Evolutionary conservation across 2,888 invertebrate genomes (phyloP).

Genomic region (Phyllotreta striolata): DNA sequence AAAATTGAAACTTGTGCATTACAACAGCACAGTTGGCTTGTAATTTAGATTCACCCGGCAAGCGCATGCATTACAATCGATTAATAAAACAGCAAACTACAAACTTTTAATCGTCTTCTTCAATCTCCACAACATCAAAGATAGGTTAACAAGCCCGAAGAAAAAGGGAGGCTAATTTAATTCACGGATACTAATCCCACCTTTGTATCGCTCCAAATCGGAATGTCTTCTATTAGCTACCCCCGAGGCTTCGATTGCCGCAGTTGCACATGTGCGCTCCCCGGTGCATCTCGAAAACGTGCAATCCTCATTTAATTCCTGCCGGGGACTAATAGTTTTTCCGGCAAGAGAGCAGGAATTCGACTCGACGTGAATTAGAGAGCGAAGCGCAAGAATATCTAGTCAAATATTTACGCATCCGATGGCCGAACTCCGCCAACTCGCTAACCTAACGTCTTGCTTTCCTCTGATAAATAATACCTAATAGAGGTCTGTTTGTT

Average conservation of each 20-base stretch:
- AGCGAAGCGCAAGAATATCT: constrained; percentile 14
- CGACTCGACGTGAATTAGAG: too few relatives aligned
- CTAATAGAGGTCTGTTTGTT: constrained; percentile 34
- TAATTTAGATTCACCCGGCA: neutral
- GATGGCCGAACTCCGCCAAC: constrained; percentile 30
- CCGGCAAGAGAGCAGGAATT: too few relatives aligned
- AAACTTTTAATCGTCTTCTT: neutral
- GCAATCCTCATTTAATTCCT: too few relatives aligned
- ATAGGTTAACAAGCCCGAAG: too few relatives aligned
- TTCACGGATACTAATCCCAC: neutral
- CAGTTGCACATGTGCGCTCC: constrained; percentile 26
- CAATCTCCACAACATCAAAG: neutral
- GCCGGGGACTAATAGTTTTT: too few relatives aligned
- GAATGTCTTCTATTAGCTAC: constrained; percentile 34
- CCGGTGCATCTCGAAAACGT: constrained; percentile 13
- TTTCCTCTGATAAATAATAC: constrained; percentile 36
- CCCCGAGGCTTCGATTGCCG: constrained; percentile 26
- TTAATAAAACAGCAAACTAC: neutral
- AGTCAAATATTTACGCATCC: constrained; percentile 30
- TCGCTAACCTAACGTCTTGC: constrained; percentile 33
- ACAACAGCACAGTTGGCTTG: too few relatives aligned
- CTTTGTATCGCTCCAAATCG: constrained; percentile 26
- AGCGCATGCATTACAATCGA: neutral
- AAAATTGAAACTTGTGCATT: constrained; percentile 4
- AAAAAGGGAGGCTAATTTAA: too few relatives aligned